Evolutionary conservation across 2,797 vertebrate genomes (phyloP).

Genomic region (Prionace glauca): DNA sequence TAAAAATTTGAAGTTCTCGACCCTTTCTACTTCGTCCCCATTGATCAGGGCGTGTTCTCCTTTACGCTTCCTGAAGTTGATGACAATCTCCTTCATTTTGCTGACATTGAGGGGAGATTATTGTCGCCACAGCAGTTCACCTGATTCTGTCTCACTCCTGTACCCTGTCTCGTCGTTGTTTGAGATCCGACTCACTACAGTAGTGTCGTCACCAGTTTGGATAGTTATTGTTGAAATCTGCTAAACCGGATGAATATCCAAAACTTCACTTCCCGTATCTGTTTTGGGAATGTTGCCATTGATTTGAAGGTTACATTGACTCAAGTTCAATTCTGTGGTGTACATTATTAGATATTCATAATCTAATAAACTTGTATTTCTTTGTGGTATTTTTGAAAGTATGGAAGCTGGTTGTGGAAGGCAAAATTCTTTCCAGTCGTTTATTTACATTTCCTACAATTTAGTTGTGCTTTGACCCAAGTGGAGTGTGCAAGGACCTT

Average conservation of each 20-base stretch:
- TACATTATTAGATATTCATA: not conserved
- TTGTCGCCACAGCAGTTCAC: too few species aligned
- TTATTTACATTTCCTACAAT: not conserved
- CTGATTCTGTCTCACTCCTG: too few species aligned
- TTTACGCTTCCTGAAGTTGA: too few species aligned
- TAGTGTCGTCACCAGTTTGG: not conserved
- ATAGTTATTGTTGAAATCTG: not conserved
- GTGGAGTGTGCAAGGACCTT: not conserved
- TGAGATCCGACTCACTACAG: too few species aligned
- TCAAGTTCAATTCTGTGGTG: not conserved
- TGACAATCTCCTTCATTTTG: too few species aligned
- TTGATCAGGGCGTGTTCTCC: too few species aligned
- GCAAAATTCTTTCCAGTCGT: not conserved
- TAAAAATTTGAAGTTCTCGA: too few species aligned
- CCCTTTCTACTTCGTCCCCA: too few species aligned
- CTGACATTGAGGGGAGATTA: too few species aligned
- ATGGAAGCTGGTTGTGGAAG: not conserved
- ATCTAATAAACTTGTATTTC: not conserved
- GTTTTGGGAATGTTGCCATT: not conserved
- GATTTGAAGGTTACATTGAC: not conserved
- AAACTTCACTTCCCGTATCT: not conserved
- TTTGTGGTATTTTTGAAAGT: not conserved
- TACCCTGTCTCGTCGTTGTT: too few species aligned
- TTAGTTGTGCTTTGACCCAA: not conserved
- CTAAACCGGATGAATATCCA: not conserved